Evolutionary conservation across 2,113 vertebrate genomes (phyloP).

Genomic region (Calidris pugnax): DNA sequence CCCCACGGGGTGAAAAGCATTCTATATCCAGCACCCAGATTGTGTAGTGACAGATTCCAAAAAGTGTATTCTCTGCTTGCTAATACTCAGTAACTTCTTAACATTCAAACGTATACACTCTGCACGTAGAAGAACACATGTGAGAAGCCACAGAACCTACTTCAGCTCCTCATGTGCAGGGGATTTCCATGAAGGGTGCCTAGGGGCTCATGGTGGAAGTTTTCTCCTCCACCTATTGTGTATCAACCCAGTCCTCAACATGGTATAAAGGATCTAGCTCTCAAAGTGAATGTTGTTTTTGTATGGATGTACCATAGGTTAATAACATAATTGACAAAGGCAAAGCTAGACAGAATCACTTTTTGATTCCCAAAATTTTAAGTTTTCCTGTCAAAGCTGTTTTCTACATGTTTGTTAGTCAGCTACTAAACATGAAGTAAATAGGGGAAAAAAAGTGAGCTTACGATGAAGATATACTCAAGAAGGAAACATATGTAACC

Average conservation of each 20-base stretch:
- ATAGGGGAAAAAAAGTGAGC: neutral
- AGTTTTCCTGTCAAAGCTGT: neutral
- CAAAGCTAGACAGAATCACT: neutral
- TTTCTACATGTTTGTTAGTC: neutral
- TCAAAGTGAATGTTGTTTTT: neutral
- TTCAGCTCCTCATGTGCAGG: neutral
- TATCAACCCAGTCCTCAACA: neutral
- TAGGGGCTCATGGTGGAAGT: neutral
- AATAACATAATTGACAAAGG: neutral
- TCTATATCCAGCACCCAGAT: too few species aligned
- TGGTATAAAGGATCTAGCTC: neutral
- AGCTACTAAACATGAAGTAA: neutral
- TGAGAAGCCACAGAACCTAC: neutral
- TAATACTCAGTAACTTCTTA: neutral
- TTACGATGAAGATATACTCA: neutral
- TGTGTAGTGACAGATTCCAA: neutral
- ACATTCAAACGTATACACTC: neutral
- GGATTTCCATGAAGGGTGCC: neutral
- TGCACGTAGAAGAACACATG: neutral
- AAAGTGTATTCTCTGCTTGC: neutral
- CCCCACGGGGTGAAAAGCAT: neutral
- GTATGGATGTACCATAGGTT: neutral
- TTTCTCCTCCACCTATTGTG: neutral
- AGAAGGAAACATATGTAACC: neutral
- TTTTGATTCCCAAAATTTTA: neutral